Evolutionary conservation across 2,888 invertebrate genomes (phyloP).

Genomic region (Lycia hirtaria): DNA sequence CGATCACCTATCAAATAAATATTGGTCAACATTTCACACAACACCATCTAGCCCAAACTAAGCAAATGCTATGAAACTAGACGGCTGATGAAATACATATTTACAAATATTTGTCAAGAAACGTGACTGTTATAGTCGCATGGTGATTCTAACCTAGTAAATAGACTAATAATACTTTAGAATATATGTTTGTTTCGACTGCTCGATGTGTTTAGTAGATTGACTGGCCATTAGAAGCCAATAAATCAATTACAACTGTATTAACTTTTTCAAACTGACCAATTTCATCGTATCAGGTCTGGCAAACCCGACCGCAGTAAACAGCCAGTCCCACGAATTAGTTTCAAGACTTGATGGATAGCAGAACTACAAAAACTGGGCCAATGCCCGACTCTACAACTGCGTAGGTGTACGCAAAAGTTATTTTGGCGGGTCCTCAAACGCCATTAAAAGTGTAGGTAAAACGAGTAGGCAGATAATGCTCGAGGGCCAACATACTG

Average conservation of each 20-base stretch:
- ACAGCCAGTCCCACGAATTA: conserved; percentile 30
- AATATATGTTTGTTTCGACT: conserved; percentile 6
- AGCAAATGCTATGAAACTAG: no score
- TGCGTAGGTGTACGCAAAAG: conserved; percentile 44
- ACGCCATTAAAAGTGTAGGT: conserved; percentile 38
- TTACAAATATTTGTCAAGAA: no score
- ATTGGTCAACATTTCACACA: no score
- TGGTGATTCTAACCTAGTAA: no score
- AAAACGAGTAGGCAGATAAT: conserved; percentile 38
- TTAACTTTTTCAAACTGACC: conserved; percentile 2
- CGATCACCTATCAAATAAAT: no score
- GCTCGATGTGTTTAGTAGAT: not conserved
- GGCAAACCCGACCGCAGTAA: conserved; percentile 32
- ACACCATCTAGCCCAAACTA: no score
- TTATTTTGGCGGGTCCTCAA: conserved; percentile 45
- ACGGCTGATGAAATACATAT: no score
- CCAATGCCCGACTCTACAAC: conserved; percentile 47
- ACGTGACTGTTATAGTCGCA: no score
- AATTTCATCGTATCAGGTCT: conserved; percentile 27
- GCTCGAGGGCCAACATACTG: conserved; percentile 29
- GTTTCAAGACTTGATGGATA: conserved; percentile 45
- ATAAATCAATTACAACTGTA: conserved; percentile 8
- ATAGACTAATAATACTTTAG: no score
- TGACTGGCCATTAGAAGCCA: conserved; percentile 6
- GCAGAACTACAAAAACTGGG: conserved; percentile 54